Conservation (phyloP, 1,140 invertebrate genomes). For the Babylonia areolata region DNA sequence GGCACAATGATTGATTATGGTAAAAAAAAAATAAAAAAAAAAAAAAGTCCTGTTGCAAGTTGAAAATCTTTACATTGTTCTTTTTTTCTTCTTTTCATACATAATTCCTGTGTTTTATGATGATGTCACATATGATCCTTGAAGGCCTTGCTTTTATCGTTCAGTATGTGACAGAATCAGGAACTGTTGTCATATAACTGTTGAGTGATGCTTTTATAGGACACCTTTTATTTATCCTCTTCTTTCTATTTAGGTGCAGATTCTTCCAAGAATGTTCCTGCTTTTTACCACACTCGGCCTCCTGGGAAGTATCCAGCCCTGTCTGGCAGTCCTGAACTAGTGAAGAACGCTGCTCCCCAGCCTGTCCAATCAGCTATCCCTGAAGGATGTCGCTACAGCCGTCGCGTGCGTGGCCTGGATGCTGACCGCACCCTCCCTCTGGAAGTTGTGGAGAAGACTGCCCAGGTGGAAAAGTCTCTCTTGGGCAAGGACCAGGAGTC, state of each 20-base stretch:
- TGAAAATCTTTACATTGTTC: no score
- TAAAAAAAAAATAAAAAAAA: no score
- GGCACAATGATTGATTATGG: no score
- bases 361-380: slow-evolving; percentile 26
- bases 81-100: no score
- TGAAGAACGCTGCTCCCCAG: slow-evolving; percentile 3
- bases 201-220: no score
- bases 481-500: background rate
- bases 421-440: slow-evolving; percentile 50
- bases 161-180: no score
- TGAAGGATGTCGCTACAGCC: slow-evolving; percentile 57
- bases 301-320: background rate
- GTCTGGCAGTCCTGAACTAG: background rate
- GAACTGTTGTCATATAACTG: no score
- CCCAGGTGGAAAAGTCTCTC: slow-evolving; percentile 42
- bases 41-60: no score
- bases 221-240: background rate
- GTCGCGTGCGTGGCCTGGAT: slow-evolving; percentile 61
- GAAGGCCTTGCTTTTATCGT: no score
- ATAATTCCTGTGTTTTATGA: no score
- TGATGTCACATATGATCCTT: no score
- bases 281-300: slow-evolving; percentile 64
- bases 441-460: slow-evolving; percentile 55
- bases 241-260: slow-evolving; percentile 28
- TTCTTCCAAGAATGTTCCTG: slow-evolving; percentile 53